These are phyloP conservation scores for Arion vulgaris DNA, from an alignment of 1,140 invertebrate species.

Conservation along the genomic window DNA sequence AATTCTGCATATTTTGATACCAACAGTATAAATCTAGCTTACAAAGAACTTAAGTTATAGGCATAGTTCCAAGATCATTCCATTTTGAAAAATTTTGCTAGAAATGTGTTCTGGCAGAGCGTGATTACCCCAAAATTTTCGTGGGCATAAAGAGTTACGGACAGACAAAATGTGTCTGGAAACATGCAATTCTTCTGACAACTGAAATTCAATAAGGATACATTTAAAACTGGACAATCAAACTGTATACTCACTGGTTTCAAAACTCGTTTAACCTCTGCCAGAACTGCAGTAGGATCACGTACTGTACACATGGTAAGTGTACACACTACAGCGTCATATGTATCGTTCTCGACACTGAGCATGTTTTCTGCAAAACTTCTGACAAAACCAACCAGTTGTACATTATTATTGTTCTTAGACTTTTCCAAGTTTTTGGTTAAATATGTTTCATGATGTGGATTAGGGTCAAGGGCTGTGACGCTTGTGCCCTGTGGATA, in stretches of 20 bases:
- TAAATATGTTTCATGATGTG: neutral
- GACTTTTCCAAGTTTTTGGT: constrained; percentile 3
- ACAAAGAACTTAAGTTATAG: too few relatives aligned
- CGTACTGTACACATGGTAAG: constrained; percentile 30
- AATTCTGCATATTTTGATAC: too few relatives aligned
- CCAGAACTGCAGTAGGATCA: constrained; percentile 14
- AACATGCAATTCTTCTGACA: too few relatives aligned
- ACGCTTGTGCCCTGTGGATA: constrained; percentile 11
- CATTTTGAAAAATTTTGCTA: too few relatives aligned
- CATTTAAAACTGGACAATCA: too few relatives aligned
- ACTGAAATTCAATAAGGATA: too few relatives aligned
- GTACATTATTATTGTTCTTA: neutral
- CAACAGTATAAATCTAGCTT: too few relatives aligned
- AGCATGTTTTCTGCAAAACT: constrained; percentile 26
- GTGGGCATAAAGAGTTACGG: too few relatives aligned
- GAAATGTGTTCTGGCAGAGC: too few relatives aligned
- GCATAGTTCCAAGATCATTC: too few relatives aligned
- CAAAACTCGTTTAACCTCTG: constrained; percentile 19
- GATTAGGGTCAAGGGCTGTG: constrained; percentile 13
- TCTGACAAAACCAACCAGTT: neutral
- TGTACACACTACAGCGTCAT: constrained; percentile 25
- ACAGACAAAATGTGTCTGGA: too few relatives aligned
- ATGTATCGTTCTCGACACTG: neutral
- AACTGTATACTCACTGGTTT: constrained; percentile 5
- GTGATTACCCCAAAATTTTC: too few relatives aligned